These are phyloP conservation scores for Triplophysa yarkandensis DNA, from an alignment of 2,797 vertebrate species.

Conservation along the genomic window DNA sequence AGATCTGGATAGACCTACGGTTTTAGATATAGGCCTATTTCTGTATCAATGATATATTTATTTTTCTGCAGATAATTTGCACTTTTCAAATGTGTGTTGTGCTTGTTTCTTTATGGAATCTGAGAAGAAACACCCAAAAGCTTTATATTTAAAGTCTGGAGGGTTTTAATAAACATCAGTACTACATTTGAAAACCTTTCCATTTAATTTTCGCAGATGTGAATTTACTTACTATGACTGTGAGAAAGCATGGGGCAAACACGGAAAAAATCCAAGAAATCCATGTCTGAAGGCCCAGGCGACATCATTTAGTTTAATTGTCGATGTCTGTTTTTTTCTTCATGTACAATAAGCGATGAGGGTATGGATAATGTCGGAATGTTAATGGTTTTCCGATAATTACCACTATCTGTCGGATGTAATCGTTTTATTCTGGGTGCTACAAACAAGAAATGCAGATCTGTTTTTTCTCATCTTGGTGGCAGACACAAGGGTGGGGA, in stretches of 20 bases:
- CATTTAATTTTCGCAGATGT: slow-evolving; percentile 23
- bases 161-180: not conserved
- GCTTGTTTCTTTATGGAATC: not conserved
- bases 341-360: slow-evolving; percentile 40
- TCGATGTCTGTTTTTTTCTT: slow-evolving; percentile 48
- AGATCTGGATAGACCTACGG: too few relatives aligned
- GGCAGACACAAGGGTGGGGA: slow-evolving; percentile 50
- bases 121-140: not conserved
- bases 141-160: not conserved
- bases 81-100: too few relatives aligned
- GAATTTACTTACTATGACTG: slow-evolving; percentile 34
- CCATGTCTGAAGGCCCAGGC: slow-evolving; percentile 69
- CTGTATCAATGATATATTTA: too few relatives aligned
- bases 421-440: slow-evolving; percentile 67
- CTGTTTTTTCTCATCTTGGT: slow-evolving; percentile 71
- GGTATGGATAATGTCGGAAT: slow-evolving; percentile 74
- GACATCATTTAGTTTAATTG: slow-evolving; percentile 39
- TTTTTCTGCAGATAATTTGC: too few relatives aligned
- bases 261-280: slow-evolving; percentile 54
- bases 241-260: not conserved
- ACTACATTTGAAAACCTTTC: not conserved
- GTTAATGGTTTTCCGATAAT: slow-evolving; percentile 78
- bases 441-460: slow-evolving; percentile 70
- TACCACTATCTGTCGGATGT: slow-evolving; percentile 71
- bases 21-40: too few relatives aligned